These are phyloP conservation scores for Muscicapa adusta DNA, from an alignment of 2,113 vertebrate species.

Conservation along the genomic window DNA sequence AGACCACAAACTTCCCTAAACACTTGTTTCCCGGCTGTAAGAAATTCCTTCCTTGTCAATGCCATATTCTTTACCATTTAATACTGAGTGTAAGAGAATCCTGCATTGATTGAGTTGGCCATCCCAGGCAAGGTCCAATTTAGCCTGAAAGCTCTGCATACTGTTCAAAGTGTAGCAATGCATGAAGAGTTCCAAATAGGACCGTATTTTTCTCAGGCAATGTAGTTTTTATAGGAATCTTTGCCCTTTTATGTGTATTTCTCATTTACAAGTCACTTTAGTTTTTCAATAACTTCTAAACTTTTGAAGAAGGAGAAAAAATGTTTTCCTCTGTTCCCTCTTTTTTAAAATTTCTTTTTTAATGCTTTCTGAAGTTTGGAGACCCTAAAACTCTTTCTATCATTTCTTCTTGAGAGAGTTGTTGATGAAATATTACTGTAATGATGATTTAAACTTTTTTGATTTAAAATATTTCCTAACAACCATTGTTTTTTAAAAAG, in stretches of 20 bases:
- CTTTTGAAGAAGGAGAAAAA: not conserved
- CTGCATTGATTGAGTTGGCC: not conserved
- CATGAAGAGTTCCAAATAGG: accelerated
- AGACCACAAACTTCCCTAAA: not conserved
- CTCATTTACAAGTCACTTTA: not conserved
- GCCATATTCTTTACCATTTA: not conserved
- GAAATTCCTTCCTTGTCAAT: not conserved
- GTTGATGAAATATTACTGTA: not conserved
- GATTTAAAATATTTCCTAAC: not conserved
- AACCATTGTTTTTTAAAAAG: not conserved
- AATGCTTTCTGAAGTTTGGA: not conserved
- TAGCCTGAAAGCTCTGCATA: not conserved
- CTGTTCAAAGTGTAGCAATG: not conserved
- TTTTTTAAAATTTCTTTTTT: not conserved
- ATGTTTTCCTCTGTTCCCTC: not conserved
- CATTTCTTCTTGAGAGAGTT: not conserved
- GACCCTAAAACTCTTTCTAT: not conserved
- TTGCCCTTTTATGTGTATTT: not conserved
- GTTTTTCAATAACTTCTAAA: not conserved
- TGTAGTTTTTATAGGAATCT: not conserved
- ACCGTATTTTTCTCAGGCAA: not conserved
- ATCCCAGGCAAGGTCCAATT: not conserved
- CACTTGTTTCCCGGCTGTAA: not conserved
- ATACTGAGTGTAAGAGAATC: not conserved
- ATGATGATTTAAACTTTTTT: not conserved